phyloP scores from a whole-genome alignment of 2,113 vertebrate species.

The Pollachius pollachius region DNA sequence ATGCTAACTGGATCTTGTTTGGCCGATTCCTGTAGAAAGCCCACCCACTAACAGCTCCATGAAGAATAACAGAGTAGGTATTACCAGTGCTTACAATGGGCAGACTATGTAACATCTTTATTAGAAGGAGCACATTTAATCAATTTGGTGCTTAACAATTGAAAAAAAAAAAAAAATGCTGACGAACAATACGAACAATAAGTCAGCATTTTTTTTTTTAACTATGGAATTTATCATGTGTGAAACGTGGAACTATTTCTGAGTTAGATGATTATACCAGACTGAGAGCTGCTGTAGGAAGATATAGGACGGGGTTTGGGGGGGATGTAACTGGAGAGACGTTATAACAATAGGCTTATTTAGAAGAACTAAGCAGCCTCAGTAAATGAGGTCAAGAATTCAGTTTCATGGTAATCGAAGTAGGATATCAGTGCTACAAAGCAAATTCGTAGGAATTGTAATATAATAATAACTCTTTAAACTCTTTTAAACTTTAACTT shows the following conservation, averaged over 20 bases:
- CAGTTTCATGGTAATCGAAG: background rate
- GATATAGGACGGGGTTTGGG: background rate
- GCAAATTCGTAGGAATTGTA: no score
- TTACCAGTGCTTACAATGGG: background rate
- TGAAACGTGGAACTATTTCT: no score
- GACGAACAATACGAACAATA: no score
- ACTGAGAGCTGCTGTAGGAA: background rate
- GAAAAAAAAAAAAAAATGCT: no score
- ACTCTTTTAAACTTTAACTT: no score
- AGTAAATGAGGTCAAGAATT: background rate
- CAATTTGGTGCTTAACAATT: no score
- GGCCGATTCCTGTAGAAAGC: conserved; percentile 18
- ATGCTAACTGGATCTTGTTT: conserved; percentile 42
- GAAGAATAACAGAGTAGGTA: background rate
- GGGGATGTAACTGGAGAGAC: background rate
- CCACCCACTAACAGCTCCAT: conserved; percentile 25
- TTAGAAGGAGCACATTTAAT: no score
- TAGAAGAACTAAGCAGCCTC: background rate
- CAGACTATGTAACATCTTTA: no score
- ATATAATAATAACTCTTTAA: no score
- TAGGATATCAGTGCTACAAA: background rate
- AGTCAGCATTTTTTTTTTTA: no score
- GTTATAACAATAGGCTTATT: conserved; percentile 18
- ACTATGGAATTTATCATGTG: no score
- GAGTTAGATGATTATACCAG: no score